phyloP scores from a whole-genome alignment of 2,113 vertebrate genomes.

The Propithecus coquereli region DNA sequence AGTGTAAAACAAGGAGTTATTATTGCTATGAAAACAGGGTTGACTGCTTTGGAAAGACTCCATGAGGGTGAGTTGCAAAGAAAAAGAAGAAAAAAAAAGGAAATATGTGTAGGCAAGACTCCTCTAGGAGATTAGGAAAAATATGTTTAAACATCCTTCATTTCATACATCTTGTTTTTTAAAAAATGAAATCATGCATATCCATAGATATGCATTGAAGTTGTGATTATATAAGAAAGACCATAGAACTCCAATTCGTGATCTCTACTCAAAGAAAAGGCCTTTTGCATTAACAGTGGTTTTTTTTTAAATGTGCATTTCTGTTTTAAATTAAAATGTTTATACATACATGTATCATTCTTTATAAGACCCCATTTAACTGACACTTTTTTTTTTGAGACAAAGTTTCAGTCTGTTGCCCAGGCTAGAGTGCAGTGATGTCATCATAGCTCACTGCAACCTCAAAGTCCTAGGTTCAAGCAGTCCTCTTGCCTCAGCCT shows the following conservation, averaged over 20 bases:
- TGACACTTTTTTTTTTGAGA: no score
- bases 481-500: neutral
- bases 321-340: neutral
- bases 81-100: neutral
- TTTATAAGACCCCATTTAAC: neutral
- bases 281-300: neutral
- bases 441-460: no score
- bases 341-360: neutral
- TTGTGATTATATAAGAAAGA: neutral
- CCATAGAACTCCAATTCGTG: neutral
- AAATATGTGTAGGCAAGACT: neutral
- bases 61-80: neutral
- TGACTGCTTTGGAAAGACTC: neutral
- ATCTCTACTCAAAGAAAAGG: neutral
- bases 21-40: constrained; percentile 42
- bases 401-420: no score
- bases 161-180: neutral
- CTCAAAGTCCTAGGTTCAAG: neutral
- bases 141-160: neutral
- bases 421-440: no score
- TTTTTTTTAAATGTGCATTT: no score
- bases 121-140: neutral
- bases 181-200: neutral
- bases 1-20: neutral
- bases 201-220: neutral